Conservation (phyloP, 1,140 invertebrate genomes). For the Anoplophora glabripennis region DNA sequence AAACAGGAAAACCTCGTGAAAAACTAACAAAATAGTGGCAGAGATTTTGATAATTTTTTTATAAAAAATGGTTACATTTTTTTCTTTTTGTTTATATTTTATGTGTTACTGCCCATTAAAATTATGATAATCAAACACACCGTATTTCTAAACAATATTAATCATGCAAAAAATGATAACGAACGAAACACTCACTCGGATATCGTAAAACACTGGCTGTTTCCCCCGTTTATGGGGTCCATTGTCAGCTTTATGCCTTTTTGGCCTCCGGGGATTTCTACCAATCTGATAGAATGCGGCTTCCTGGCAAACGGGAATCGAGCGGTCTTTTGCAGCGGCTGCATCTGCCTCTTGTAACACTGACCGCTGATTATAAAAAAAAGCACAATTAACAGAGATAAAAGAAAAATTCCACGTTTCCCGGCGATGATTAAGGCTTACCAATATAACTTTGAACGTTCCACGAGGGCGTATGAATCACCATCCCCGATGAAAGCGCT, state of each 20-base stretch:
- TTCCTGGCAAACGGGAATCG: constrained; percentile 57
- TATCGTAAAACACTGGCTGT: constrained; percentile 56
- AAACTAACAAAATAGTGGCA: too few species aligned
- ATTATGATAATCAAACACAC: neutral
- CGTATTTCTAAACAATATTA: neutral
- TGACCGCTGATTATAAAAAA: constrained; percentile 52
- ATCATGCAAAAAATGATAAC: neutral
- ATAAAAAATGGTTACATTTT: too few species aligned
- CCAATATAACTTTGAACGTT: constrained; percentile 86
- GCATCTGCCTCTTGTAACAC: constrained; percentile 64
- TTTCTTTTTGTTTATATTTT: too few species aligned
- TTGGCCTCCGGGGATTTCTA: constrained; percentile 66
- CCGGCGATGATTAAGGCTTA: too few species aligned
- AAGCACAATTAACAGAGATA: neutral
- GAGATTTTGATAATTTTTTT: too few species aligned
- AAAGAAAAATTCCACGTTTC: neutral
- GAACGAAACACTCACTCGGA: constrained; percentile 56
- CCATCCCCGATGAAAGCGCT: constrained; percentile 85
- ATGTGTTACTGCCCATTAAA: neutral
- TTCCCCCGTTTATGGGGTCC: constrained; percentile 49
- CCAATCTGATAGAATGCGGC: constrained; percentile 75
- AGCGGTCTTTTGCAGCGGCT: constrained; percentile 54
- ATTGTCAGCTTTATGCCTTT: constrained; percentile 60
- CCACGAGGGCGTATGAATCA: constrained; percentile 85
- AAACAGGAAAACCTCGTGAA: too few species aligned